A percentile compares a stretch with the other conserved stretches of the same genome.
phyloP scores from a whole-genome alignment of 2,113 vertebrate species.

The Hippocampus comes region DNA sequence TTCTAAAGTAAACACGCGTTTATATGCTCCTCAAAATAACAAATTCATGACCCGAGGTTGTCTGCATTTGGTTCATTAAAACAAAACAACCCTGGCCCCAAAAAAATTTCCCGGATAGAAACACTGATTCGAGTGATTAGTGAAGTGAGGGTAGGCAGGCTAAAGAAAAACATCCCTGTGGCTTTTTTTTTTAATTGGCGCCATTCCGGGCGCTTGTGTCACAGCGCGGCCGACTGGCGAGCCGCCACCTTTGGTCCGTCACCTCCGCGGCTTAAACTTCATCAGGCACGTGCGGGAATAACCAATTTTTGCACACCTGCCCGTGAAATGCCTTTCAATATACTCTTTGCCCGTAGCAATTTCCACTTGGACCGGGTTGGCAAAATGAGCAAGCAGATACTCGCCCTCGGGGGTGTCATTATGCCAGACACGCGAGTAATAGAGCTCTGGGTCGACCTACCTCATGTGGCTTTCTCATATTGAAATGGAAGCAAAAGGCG shows the following conservation, averaged over 20 bases:
- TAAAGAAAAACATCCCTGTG: slow-evolving; percentile 8
- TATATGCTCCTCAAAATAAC: too few species aligned
- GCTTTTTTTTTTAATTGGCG: slow-evolving; percentile 68
- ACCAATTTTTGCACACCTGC: slow-evolving; percentile 48
- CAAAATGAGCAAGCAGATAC: slow-evolving; percentile 59
- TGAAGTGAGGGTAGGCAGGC: slow-evolving; percentile 33
- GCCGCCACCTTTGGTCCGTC: slow-evolving; percentile 4
- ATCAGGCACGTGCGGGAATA: slow-evolving; percentile 56
- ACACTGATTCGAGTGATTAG: slow-evolving; percentile 39
- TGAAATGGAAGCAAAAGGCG: slow-evolving; percentile 46
- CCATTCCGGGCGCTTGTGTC: slow-evolving; percentile 36
- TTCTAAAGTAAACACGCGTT: too few species aligned
- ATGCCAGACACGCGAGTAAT: slow-evolving; percentile 59
- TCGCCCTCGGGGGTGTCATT: slow-evolving; percentile 59
- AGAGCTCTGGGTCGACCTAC: slow-evolving; percentile 57
- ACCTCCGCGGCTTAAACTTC: slow-evolving; percentile 36
- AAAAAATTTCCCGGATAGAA: not conserved
- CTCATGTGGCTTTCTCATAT: slow-evolving; percentile 41
- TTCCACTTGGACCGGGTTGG: slow-evolving; percentile 44
- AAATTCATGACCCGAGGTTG: too few species aligned
- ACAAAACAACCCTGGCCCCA: not conserved
- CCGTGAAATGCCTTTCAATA: slow-evolving; percentile 55
- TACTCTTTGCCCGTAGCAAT: slow-evolving; percentile 51
- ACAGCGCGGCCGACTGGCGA: not conserved
- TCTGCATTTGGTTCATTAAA: not conserved